phyloP scores from a whole-genome alignment of 2,113 vertebrate genomes.

The Rhombomys opimus region DNA sequence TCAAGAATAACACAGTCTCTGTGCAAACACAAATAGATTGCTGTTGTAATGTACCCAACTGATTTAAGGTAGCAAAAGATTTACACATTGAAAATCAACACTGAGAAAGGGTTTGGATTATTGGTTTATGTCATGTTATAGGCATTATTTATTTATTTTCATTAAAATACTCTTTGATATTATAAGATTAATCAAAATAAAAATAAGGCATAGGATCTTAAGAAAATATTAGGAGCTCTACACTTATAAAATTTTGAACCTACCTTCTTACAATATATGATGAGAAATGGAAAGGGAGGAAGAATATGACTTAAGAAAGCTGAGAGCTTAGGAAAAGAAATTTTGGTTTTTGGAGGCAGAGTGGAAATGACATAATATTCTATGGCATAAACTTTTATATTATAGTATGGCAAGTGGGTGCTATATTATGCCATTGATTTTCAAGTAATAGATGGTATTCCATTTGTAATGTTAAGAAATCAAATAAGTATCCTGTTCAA shows the following conservation, averaged over 20 bases:
- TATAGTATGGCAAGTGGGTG: neutral
- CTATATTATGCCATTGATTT: neutral
- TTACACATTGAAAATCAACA: neutral
- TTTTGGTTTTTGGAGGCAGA: neutral
- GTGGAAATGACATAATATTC: neutral
- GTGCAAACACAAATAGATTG: neutral
- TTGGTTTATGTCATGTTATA: neutral
- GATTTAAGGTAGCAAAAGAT: neutral
- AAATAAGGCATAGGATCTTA: neutral
- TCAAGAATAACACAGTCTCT: neutral
- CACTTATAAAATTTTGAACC: neutral
- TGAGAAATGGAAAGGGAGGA: neutral
- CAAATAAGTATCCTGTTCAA: conserved; percentile 9
- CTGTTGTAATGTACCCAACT: neutral
- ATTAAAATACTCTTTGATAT: neutral
- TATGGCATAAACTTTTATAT: conserved; percentile 26
- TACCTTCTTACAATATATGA: neutral
- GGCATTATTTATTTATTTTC: neutral
- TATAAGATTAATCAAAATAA: neutral
- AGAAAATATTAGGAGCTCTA: neutral
- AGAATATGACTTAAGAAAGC: neutral
- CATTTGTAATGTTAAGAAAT: conserved; percentile 27
- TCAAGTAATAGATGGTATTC: conserved; percentile 40
- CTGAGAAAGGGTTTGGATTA: neutral
- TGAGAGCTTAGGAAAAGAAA: neutral